These are phyloP conservation scores for Nomada goodeniana DNA, from an alignment of 2,888 invertebrate genomes.

Conservation along the genomic window DNA sequence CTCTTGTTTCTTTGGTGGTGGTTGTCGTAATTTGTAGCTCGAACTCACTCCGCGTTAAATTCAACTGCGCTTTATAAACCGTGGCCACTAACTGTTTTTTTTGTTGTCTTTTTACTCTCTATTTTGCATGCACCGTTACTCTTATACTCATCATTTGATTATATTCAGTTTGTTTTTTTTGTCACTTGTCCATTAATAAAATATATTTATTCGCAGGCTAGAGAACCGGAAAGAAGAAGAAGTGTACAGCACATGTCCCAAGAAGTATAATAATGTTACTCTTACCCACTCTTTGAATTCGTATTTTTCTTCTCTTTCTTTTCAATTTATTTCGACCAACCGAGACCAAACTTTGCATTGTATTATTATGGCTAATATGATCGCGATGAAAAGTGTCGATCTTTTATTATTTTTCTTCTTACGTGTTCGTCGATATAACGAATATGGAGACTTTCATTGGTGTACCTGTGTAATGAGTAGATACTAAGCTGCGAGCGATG, in stretches of 20 bases:
- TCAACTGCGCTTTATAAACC: constrained; percentile 41
- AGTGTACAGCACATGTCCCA: constrained; percentile 38
- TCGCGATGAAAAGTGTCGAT: constrained; percentile 11
- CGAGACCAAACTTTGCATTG: background rate
- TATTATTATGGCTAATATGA: constrained; percentile 8
- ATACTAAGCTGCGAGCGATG: constrained; percentile 6
- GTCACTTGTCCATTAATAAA: constrained; percentile 52
- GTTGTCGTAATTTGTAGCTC: background rate
- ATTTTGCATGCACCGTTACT: constrained; percentile 63
- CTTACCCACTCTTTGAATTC: background rate
- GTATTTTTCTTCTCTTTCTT: constrained; percentile 36
- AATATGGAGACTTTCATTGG: constrained; percentile 45
- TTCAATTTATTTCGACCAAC: background rate
- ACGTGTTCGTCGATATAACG: constrained; percentile 12
- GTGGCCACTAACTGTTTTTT: constrained; percentile 43
- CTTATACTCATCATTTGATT: constrained; percentile 52
- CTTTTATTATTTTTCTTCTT: background rate
- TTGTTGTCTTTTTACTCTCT: constrained; percentile 38
- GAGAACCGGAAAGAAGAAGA: constrained; percentile 65
- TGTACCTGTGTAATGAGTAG: constrained; percentile 1
- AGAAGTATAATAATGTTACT: constrained; percentile 25
- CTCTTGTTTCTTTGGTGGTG: background rate
- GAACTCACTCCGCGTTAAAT: constrained; percentile 31
- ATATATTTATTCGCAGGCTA: constrained; percentile 63
- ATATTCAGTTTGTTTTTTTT: constrained; percentile 20